These are phyloP conservation scores for Seriola dumerili DNA, from an alignment of 2,113 vertebrate genomes.

Conservation along the genomic window DNA sequence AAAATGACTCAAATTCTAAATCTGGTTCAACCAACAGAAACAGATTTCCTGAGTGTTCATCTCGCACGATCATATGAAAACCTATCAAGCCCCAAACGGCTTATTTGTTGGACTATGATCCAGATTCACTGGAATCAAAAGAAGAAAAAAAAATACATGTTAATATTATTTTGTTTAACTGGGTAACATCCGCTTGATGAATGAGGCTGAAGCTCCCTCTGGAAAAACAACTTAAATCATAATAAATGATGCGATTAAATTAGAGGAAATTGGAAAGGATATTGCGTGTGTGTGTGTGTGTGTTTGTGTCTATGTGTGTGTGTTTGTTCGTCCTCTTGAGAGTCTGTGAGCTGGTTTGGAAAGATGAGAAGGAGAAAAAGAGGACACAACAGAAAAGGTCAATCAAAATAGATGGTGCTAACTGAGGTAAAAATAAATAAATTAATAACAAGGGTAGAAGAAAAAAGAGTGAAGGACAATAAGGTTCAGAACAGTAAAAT, in stretches of 20 bases:
- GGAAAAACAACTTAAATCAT: slow-evolving; percentile 25
- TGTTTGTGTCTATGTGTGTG: slow-evolving; percentile 3
- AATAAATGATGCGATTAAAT: slow-evolving; percentile 45
- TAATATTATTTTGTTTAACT: slow-evolving; percentile 11
- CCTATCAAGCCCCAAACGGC: not conserved
- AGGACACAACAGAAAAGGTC: not conserved
- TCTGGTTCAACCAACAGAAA: slow-evolving; percentile 43
- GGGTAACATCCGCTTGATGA: slow-evolving; percentile 21
- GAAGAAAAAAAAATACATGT: not conserved
- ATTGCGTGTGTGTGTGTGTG: slow-evolving; percentile 9
- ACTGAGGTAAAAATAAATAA: not conserved
- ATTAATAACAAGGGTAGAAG: not conserved
- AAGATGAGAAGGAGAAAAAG: slow-evolving; percentile 16
- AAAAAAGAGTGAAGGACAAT: not conserved
- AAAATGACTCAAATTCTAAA: slow-evolving; percentile 48
- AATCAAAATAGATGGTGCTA: slow-evolving; percentile 28
- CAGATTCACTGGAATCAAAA: slow-evolving; percentile 28
- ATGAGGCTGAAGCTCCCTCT: not conserved
- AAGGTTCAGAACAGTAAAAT: not conserved
- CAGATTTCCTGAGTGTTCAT: slow-evolving; percentile 35
- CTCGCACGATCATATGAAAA: not conserved
- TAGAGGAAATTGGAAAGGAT: slow-evolving; percentile 30
- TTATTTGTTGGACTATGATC: slow-evolving; percentile 47
- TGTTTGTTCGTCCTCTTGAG: not conserved
- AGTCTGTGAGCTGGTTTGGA: slow-evolving; percentile 41